Conservation (phyloP, 2,888 invertebrate genomes). For the Metallyticus violacea region DNA sequence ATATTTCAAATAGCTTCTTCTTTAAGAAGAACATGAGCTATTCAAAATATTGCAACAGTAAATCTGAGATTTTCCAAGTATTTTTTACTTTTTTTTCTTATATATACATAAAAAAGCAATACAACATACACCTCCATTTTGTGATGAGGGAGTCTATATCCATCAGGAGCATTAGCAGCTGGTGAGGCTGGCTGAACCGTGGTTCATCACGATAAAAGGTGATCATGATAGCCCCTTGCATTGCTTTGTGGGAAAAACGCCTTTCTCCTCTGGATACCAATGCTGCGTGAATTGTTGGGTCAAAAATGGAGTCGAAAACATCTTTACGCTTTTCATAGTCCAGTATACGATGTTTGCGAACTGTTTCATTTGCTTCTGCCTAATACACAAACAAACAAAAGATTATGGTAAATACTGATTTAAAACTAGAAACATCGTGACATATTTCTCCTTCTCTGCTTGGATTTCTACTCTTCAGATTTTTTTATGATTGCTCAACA, state of each 20-base stretch:
- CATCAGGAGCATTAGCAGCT: constrained; percentile 89
- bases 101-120: background rate
- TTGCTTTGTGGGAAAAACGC: constrained; percentile 82
- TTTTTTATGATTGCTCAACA: no score
- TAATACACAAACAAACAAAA: constrained; percentile 39
- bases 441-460: no score
- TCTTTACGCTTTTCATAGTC: constrained; percentile 78
- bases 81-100: background rate
- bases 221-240: constrained; percentile 97
- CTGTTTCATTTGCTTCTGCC: constrained; percentile 59
- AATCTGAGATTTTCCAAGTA: no score
- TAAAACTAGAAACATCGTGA: no score
- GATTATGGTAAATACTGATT: no score
- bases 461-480: no score
- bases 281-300: constrained; percentile 77
- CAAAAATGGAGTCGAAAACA: constrained; percentile 87
- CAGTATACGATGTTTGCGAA: constrained; percentile 63
- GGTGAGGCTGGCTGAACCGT: constrained; percentile 96
- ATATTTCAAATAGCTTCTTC: no score
- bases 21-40: background rate
- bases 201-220: constrained; percentile 96
- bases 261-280: constrained; percentile 83
- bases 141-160: constrained; percentile 97
- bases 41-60: no score
- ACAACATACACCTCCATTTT: constrained; percentile 93